phyloP scores from a whole-genome alignment of 2,888 invertebrate genomes.

The Geophilus truncorum region DNA sequence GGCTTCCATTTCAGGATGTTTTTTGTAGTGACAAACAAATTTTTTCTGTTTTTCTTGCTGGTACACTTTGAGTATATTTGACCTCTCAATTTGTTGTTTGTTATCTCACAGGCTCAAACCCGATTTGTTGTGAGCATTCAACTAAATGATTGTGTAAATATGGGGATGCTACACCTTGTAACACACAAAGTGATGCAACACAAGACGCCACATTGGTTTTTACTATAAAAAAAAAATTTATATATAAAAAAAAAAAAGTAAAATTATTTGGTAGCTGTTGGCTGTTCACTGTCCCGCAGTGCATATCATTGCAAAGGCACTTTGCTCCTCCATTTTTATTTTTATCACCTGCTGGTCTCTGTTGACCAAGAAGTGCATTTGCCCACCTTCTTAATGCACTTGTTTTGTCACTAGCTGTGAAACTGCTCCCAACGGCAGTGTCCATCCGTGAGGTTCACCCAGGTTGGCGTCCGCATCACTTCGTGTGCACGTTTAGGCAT shows the following conservation, averaged over 20 bases:
- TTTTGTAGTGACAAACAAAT: slow-evolving; percentile 1
- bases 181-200: not conserved
- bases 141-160: not conserved
- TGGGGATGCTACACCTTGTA: not conserved
- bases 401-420: not conserved
- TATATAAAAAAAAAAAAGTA: not conserved
- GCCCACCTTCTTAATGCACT: not conserved
- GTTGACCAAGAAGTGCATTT: slow-evolving; percentile 21
- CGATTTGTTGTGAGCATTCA: not conserved
- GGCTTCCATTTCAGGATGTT: slow-evolving; percentile 8
- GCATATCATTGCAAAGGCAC: not conserved
- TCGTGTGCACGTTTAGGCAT: not conserved
- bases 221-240: not conserved
- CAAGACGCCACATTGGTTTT: not conserved
- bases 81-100: not conserved
- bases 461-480: not conserved
- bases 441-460: not conserved
- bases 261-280: not conserved
- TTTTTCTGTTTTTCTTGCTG: slow-evolving; percentile 18
- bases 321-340: not conserved
- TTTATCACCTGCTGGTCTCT: not conserved
- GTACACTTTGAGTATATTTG: not conserved
- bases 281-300: not conserved
- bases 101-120: not conserved
- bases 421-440: slow-evolving; percentile 3